A percentile compares a stretch with the other conserved stretches of the same genome.
phyloP scores from a whole-genome alignment of 2,888 invertebrate genomes.

The Gonocerus acuteangulatus region DNA sequence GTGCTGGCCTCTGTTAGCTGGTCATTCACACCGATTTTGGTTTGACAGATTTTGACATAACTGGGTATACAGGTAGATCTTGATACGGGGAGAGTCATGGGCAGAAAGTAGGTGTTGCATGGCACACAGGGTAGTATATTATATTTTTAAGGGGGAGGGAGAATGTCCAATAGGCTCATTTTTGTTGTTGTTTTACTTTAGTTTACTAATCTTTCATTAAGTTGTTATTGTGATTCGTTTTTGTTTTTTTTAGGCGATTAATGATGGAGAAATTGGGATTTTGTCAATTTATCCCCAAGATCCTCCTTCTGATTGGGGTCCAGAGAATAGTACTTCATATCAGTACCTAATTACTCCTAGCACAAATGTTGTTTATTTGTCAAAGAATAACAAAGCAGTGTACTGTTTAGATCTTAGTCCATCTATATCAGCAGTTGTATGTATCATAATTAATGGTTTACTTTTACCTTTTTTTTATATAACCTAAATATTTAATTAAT shows the following conservation, averaged over 20 bases:
- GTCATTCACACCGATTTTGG: too few relatives aligned
- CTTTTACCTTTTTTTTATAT: not conserved
- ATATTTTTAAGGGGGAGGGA: too few relatives aligned
- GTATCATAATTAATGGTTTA: constrained; percentile 38
- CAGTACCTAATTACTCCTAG: constrained; percentile 51
- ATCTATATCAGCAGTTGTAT: constrained; percentile 62
- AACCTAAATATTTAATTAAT: not conserved
- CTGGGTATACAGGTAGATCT: too few relatives aligned
- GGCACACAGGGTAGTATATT: too few relatives aligned
- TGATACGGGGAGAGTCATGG: too few relatives aligned
- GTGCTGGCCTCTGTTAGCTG: too few relatives aligned
- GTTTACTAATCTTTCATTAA: too few relatives aligned
- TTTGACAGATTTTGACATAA: too few relatives aligned
- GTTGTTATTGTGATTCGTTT: not conserved
- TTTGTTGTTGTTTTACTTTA: too few relatives aligned
- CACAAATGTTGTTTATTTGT: constrained; percentile 59
- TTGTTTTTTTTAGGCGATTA: constrained; percentile 44
- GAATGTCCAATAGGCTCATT: too few relatives aligned
- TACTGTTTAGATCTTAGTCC: constrained; percentile 72
- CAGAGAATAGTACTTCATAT: constrained; percentile 45
- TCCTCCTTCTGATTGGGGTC: constrained; percentile 46
- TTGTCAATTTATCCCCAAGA: constrained; percentile 55
- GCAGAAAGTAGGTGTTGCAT: too few relatives aligned
- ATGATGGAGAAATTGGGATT: constrained; percentile 53
- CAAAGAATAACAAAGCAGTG: constrained; percentile 62